Percentiles rank a stretch among this genome's conserved stretches.
Conservation (phyloP, 2,113 vertebrate species). For the Tauraco erythrolophus region DNA sequence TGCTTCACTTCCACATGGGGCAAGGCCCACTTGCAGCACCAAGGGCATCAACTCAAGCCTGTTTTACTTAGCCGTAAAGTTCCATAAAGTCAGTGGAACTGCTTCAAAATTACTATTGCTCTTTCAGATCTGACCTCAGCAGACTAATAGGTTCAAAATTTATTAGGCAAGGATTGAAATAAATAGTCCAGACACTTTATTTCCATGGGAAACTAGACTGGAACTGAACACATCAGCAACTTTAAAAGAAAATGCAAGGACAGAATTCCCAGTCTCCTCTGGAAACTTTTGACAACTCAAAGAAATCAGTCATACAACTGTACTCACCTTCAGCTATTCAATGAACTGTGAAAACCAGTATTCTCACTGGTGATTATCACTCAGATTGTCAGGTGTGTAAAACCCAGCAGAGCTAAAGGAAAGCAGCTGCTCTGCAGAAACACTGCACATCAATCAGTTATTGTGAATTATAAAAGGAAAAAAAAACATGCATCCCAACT, state of each 20-base stretch:
- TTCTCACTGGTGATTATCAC: background rate
- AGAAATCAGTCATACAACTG: background rate
- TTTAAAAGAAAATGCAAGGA: background rate
- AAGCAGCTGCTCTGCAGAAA: background rate
- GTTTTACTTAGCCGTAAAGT: background rate
- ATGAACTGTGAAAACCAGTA: background rate
- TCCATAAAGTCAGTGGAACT: background rate
- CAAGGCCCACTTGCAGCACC: fast-evolving
- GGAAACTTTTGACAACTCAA: background rate
- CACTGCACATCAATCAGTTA: background rate
- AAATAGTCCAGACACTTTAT: background rate
- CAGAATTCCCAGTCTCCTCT: background rate
- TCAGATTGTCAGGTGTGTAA: background rate
- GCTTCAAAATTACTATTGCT: background rate
- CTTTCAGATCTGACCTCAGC: background rate
- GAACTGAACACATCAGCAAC: background rate
- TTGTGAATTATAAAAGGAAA: background rate
- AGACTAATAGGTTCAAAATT: background rate
- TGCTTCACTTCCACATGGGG: background rate
- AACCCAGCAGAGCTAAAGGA: background rate
- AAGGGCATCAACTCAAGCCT: background rate
- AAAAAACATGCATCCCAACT: background rate
- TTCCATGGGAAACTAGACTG: background rate
- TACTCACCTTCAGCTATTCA: background rate
- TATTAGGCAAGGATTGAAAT: background rate